These are phyloP conservation scores for Tribolium madens DNA, from an alignment of 1,140 invertebrate genomes.

Conservation along the genomic window DNA sequence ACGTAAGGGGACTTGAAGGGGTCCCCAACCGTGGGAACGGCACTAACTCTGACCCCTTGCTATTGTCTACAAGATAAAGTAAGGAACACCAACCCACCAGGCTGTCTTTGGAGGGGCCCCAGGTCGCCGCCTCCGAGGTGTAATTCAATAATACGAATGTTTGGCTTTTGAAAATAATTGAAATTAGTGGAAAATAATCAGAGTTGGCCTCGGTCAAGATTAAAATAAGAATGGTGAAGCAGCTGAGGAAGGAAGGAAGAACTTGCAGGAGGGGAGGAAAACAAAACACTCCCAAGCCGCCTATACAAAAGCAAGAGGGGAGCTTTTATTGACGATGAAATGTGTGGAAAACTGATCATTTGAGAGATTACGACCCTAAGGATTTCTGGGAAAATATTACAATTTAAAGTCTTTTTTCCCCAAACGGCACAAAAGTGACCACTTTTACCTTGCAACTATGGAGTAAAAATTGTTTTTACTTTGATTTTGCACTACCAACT, in stretches of 20 bases:
- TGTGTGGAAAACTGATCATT: slow-evolving; percentile 30
- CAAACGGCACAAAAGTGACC: too few relatives aligned
- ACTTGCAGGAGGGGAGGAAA: slow-evolving; percentile 47
- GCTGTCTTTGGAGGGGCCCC: slow-evolving; percentile 23
- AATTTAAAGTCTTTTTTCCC: too few relatives aligned
- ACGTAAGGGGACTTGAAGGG: slow-evolving; percentile 39
- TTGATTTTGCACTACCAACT: too few relatives aligned
- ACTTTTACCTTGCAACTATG: too few relatives aligned
- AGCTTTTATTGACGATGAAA: slow-evolving; percentile 29
- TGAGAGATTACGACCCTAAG: not conserved
- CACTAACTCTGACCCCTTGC: slow-evolving; percentile 38
- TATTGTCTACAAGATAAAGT: slow-evolving; percentile 35
- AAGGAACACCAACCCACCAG: slow-evolving; percentile 33
- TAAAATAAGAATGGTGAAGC: slow-evolving; percentile 25
- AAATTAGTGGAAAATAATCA: slow-evolving; percentile 9
- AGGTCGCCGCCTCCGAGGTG: slow-evolving; percentile 33
- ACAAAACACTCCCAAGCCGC: slow-evolving; percentile 51
- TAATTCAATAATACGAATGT: slow-evolving; percentile 27
- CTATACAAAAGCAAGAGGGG: slow-evolving; percentile 48
- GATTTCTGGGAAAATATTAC: not conserved
- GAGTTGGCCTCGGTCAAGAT: not conserved
- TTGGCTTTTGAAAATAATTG: slow-evolving; percentile 13
- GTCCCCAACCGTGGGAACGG: slow-evolving; percentile 34
- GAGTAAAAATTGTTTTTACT: too few relatives aligned
- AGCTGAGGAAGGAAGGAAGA: slow-evolving; percentile 50